Evolutionary conservation across 2,888 invertebrate species (phyloP).

Genomic region (Tinea semifulvella): DNA sequence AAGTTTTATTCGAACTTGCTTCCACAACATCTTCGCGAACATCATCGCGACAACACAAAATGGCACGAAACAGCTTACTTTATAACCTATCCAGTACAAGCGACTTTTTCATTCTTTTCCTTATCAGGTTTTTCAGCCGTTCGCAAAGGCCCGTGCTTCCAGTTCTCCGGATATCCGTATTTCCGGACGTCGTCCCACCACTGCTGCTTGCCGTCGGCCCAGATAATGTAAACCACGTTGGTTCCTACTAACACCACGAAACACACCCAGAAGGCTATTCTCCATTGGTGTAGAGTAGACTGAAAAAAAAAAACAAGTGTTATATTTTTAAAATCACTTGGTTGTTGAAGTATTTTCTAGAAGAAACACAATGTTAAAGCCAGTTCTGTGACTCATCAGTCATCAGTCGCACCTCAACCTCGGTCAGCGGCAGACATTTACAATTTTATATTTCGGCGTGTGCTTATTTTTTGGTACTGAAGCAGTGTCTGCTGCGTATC

Average conservation of each 20-base stretch:
- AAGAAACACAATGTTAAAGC: no score
- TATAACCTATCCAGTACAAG: background rate
- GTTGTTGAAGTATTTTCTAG: no score
- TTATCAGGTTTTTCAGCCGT: slow-evolving; percentile 22
- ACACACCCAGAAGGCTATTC: slow-evolving; percentile 78
- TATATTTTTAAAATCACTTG: no score
- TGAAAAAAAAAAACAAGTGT: slow-evolving; percentile 34
- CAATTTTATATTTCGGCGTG: no score
- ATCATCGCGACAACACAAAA: slow-evolving; percentile 5
- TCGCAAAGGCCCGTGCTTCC: slow-evolving; percentile 49
- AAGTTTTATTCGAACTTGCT: no score
- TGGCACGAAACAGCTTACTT: background rate
- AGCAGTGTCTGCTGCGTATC: no score
- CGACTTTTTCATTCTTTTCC: slow-evolving; percentile 1
- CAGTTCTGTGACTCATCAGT: no score
- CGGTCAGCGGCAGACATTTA: no score
- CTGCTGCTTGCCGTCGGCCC: slow-evolving; percentile 76
- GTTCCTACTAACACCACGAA: slow-evolving; percentile 71
- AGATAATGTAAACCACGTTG: slow-evolving; percentile 71
- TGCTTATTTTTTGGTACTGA: no score
- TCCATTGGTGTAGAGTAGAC: slow-evolving; percentile 72
- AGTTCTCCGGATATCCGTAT: slow-evolving; percentile 48
- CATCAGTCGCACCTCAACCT: no score
- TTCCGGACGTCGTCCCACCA: slow-evolving; percentile 75
- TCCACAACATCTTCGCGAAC: background rate